Conservation (phyloP, 2,888 invertebrate genomes). For the Standfussiana lucernea region DNA sequence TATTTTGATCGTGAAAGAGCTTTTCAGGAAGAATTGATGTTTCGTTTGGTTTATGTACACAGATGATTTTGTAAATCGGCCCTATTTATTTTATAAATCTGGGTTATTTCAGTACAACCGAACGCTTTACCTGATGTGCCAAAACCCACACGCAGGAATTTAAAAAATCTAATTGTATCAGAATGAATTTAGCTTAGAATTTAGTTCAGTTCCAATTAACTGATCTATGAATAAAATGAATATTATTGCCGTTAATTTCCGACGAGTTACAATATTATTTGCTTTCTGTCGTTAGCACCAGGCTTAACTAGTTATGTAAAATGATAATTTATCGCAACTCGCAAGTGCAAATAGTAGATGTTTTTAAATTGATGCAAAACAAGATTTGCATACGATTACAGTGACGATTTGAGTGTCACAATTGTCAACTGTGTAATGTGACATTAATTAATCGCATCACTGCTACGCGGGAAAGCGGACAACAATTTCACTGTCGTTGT, state of each 20-base stretch:
- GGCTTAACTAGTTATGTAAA: conserved; percentile 4
- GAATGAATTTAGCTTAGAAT: not conserved
- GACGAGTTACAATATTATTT: not conserved
- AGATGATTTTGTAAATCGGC: not conserved
- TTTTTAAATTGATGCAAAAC: conserved; percentile 32
- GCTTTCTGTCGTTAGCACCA: not conserved
- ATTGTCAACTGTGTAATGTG: conserved; percentile 51
- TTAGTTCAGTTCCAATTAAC: not conserved
- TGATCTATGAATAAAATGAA: not conserved
- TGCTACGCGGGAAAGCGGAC: conserved; percentile 69
- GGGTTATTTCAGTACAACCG: not conserved
- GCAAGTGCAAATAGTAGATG: conserved; percentile 17
- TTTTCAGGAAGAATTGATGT: not conserved
- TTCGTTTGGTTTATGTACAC: not conserved
- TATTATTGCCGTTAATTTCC: not conserved
- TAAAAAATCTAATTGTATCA: not conserved
- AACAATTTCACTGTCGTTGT: conserved; percentile 67
- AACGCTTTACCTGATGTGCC: not conserved
- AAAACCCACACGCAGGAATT: not conserved
- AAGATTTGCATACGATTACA: conserved; percentile 53
- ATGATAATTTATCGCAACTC: not conserved
- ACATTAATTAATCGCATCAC: conserved; percentile 66
- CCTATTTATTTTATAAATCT: not conserved
- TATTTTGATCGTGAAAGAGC: not conserved
- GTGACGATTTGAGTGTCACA: conserved; percentile 40